Percentiles rank a stretch among this genome's conserved stretches.
These are phyloP conservation scores for Pycnomerus fuliginosus DNA, from an alignment of 2,888 invertebrate species.

Conservation along the genomic window DNA sequence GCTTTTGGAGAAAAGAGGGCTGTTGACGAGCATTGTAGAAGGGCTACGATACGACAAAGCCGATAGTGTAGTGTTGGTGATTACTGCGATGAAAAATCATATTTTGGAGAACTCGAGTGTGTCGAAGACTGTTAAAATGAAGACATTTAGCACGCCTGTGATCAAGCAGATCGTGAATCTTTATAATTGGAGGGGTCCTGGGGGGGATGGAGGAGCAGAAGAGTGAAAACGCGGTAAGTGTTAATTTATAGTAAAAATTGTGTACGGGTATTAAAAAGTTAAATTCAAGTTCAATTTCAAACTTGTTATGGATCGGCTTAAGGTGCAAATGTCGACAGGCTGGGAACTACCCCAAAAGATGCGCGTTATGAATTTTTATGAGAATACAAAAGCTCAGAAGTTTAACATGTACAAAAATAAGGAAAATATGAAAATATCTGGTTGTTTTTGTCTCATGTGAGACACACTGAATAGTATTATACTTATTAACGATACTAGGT, in stretches of 20 bases:
- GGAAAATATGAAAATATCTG: no score
- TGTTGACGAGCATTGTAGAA: conserved; percentile 62
- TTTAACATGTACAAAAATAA: no score
- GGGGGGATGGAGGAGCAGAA: conserved; percentile 54
- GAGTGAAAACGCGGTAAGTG: neutral
- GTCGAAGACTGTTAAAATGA: conserved; percentile 72
- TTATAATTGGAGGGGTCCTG: conserved; percentile 75
- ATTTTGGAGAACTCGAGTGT: conserved; percentile 66
- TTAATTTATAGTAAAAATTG: conserved; percentile 1
- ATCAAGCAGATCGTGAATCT: conserved; percentile 68
- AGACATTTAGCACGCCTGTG: conserved; percentile 67
- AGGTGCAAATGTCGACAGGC: no score
- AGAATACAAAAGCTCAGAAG: no score
- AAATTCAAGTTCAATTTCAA: neutral
- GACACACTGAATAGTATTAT: no score
- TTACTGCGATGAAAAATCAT: conserved; percentile 67
- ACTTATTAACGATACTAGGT: no score
- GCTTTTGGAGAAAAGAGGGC: conserved; percentile 67
- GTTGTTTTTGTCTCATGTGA: no score
- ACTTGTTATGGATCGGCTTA: conserved; percentile 16
- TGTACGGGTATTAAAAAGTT: conserved; percentile 3
- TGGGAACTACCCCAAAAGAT: no score
- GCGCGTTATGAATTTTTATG: no score
- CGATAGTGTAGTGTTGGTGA: conserved; percentile 65
- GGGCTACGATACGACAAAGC: conserved; percentile 68